phyloP scores from a whole-genome alignment of 2,888 invertebrate genomes.

The Microplitis manilae region DNA sequence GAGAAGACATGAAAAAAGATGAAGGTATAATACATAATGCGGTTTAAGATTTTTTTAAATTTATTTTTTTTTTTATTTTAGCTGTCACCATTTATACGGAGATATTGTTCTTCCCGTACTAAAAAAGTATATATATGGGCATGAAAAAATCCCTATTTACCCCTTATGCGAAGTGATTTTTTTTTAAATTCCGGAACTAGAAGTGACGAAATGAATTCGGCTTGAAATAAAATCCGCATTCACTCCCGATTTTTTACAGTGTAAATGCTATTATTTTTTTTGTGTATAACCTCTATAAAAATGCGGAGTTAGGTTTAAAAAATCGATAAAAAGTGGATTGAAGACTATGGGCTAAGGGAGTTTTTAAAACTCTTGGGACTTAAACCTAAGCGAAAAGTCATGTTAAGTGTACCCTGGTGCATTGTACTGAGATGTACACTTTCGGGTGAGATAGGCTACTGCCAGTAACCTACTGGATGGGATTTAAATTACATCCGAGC shows the following conservation, averaged over 20 bases:
- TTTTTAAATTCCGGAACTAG: no score
- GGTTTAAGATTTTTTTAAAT: neutral
- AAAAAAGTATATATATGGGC: no score
- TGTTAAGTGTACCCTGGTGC: slow-evolving; percentile 53
- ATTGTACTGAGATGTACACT: neutral
- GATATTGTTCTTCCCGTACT: no score
- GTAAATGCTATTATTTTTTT: neutral
- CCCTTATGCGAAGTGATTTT: no score
- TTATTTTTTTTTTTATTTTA: neutral
- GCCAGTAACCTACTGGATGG: neutral
- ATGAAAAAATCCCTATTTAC: no score
- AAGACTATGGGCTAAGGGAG: slow-evolving; percentile 31
- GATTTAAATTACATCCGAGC: neutral
- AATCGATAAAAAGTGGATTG: slow-evolving; percentile 23
- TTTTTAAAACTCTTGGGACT: slow-evolving; percentile 55
- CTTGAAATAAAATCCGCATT: no score
- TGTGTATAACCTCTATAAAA: neutral
- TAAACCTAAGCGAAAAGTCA: slow-evolving; percentile 62
- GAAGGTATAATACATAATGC: neutral
- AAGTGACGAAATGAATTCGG: no score
- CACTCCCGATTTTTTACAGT: neutral
- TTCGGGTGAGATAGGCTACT: neutral
- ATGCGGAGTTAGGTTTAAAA: slow-evolving; percentile 37
- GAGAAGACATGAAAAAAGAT: neutral
- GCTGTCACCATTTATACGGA: no score